Percentiles rank a stretch among this genome's conserved stretches.
These are phyloP conservation scores for Frankliniella intonsa DNA, from an alignment of 2,888 invertebrate species.

Conservation along the genomic window DNA sequence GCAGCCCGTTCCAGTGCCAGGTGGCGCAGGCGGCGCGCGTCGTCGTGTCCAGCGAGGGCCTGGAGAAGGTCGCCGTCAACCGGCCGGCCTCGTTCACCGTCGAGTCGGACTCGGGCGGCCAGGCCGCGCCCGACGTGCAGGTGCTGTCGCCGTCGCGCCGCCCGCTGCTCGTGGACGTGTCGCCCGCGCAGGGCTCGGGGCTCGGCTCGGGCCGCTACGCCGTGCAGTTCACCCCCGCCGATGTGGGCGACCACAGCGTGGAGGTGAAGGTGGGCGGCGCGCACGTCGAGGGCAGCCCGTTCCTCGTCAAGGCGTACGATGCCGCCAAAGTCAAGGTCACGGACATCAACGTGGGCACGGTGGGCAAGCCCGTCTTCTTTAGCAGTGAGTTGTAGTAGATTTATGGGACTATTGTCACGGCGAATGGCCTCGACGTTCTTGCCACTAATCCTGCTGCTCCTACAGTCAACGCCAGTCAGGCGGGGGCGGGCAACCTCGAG, in stretches of 20 bases:
- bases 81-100: slow-evolving; percentile 78
- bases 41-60: slow-evolving; percentile 70
- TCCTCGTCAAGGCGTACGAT: slow-evolving; percentile 92
- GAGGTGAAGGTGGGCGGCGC: slow-evolving; percentile 69
- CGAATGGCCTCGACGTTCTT: too few species aligned
- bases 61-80: slow-evolving; percentile 87
- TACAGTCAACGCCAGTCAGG: slow-evolving; percentile 55
- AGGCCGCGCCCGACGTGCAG: slow-evolving; percentile 66
- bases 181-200: neutral
- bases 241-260: slow-evolving; percentile 91
- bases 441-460: slow-evolving; percentile 15
- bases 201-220: slow-evolving; percentile 43
- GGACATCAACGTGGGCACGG: slow-evolving; percentile 83
- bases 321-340: slow-evolving; percentile 91
- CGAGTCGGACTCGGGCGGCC: slow-evolving; percentile 68
- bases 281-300: slow-evolving; percentile 91
- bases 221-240: slow-evolving; percentile 70
- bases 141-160: slow-evolving; percentile 53
- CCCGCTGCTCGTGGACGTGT: slow-evolving; percentile 38
- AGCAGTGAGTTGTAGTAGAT: slow-evolving; percentile 61
- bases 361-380: slow-evolving; percentile 90
- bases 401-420: too few species aligned
- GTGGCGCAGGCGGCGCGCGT: slow-evolving; percentile 80
- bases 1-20: slow-evolving; percentile 71
- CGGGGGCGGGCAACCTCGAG: slow-evolving; percentile 92